Percentiles rank a stretch among this genome's conserved stretches.
These are phyloP conservation scores for Malachius bipustulatus DNA, from an alignment of 2,888 invertebrate species.

Conservation along the genomic window DNA sequence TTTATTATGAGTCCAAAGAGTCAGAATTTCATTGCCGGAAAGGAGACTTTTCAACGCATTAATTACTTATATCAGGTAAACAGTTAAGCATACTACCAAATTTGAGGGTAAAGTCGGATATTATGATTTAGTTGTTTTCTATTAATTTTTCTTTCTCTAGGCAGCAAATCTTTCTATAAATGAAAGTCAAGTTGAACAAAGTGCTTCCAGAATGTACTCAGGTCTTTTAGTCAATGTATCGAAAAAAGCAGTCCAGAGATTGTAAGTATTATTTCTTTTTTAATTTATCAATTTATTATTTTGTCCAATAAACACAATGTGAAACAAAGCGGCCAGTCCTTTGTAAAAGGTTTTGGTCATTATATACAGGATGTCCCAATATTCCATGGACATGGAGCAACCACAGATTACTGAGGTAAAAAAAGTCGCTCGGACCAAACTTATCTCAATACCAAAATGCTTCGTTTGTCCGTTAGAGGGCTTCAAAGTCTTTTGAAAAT, in stretches of 20 bases:
- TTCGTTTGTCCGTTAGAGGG: too few species aligned
- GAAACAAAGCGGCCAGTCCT: too few species aligned
- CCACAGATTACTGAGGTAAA: background rate
- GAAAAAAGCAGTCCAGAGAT: slow-evolving; percentile 33
- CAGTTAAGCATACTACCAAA: background rate
- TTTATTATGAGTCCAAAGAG: too few species aligned
- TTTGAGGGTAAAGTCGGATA: background rate
- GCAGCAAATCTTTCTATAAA: slow-evolving; percentile 22
- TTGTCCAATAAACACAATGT: too few species aligned
- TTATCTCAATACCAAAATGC: too few species aligned
- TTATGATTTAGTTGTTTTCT: background rate
- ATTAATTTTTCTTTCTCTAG: slow-evolving; percentile 18
- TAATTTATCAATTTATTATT: too few species aligned
- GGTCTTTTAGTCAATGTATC: slow-evolving; percentile 31
- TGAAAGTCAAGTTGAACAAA: slow-evolving; percentile 18
- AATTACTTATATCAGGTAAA: slow-evolving; percentile 57
- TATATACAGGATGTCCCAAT: too few species aligned
- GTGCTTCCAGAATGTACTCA: slow-evolving; percentile 27
- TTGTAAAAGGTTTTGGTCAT: too few species aligned
- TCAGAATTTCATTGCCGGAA: too few species aligned
- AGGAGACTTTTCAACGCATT: slow-evolving; percentile 55
- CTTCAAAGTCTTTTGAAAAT: too few species aligned
- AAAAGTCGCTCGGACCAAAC: background rate
- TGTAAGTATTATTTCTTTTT: slow-evolving; percentile 29
- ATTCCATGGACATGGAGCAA: too few species aligned